Base-by-base conservation (phyloP, 2,797 vertebrate species). In the Onychomys leucogaster region DNA sequence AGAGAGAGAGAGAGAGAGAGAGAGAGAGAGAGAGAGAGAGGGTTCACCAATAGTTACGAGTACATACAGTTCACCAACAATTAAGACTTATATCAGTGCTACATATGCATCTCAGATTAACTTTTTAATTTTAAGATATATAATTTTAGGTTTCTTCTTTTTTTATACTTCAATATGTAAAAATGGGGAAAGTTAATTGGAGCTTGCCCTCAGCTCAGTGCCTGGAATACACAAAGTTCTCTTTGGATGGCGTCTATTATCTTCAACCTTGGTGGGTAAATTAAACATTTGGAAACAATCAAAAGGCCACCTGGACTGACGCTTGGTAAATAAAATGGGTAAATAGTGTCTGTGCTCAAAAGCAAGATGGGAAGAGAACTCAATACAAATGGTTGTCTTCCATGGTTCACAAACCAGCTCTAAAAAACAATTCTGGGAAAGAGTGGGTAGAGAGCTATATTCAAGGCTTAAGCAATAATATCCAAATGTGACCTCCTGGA, bases 291-390 rank as follows among this genome's bases (percentile, higher is more conserved):
- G 78, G 85, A 96, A 97, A 89, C 61, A 90, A 95, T 91, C 41
- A 90, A 90, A 96, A 95, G 77, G 77, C 88, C 25, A 96, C 81
- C 91, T 87, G 91, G 91, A 91, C 91, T 80, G 32, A 96, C 90
- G 71, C 27, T 75, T 81, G 32, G 69, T 95, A 67, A 93, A 87
- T 85, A 63, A 81, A 94, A 32, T 55, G 52, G 52, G 61, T 29
- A 80, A 92, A 87, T 19, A 88, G 75, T 81, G 52, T 69, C 85
- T 95, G 59, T 93, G 43, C 91, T 90, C 69, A 57, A 88, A 78
- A 95, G 25, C 41, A 77, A 82, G 89, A 89, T 32, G 25, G 17
- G 43, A 92, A 91, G 80, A 82, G 73, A 94, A 65, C 52, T 7
- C 8, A 84, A 46, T 41, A n/a, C 49, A 84, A 34, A n/a, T 67